Evolutionary conservation across 2,113 vertebrate genomes (phyloP).

Genomic region (Clinocottus analis): DNA sequence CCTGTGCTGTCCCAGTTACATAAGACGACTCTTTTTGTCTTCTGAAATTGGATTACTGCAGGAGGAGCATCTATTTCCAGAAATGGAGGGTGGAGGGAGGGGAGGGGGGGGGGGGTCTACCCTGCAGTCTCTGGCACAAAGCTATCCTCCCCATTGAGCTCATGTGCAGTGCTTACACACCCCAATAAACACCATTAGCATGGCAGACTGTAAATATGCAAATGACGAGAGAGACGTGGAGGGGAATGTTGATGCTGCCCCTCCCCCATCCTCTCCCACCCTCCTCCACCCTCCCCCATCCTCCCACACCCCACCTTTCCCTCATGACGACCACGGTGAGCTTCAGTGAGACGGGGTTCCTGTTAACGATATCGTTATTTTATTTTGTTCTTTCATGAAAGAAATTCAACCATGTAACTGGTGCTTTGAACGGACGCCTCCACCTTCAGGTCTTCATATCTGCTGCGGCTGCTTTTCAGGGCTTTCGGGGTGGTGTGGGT

Average conservation of each 20-base stretch:
- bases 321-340: conserved; percentile 38
- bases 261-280: too few relatives aligned
- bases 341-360: conserved; percentile 40
- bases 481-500: too few relatives aligned
- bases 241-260: conserved; percentile 55
- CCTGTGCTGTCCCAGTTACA: conserved; percentile 69
- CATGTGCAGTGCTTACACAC: conserved; percentile 50
- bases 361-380: conserved; percentile 38
- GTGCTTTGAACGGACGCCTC: conserved; percentile 59
- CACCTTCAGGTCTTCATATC: conserved; percentile 86
- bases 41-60: conserved; percentile 75
- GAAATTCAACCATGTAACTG: conserved; percentile 62
- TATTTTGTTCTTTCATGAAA: conserved; percentile 59
- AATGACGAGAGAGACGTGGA: conserved; percentile 57
- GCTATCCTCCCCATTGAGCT: conserved; percentile 48
- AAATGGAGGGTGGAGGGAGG: background rate
- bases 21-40: conserved; percentile 74
- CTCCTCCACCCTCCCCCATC: too few relatives aligned
- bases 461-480: too few relatives aligned
- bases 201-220: conserved; percentile 75
- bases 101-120: conserved; percentile 38
- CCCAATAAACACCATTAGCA: conserved; percentile 75
- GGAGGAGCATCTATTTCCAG: conserved; percentile 61
- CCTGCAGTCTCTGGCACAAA: conserved; percentile 39
- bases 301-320: conserved; percentile 19